phyloP scores from a whole-genome alignment of 2,113 vertebrate species.

The Apistogramma diplotaenia region DNA sequence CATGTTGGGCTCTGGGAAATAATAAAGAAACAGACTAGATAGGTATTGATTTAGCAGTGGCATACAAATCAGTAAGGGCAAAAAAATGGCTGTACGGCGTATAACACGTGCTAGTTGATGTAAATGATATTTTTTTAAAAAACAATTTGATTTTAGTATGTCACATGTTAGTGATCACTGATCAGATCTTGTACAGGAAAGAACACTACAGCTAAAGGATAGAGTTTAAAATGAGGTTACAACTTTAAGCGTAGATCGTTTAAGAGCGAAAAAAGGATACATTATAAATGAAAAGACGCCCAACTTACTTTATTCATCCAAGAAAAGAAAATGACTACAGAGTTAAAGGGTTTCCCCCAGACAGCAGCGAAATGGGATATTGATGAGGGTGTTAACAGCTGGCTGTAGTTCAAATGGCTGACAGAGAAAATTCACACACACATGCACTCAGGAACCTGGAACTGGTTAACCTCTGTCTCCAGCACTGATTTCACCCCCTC shows the following conservation, averaged over 20 bases:
- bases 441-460: conserved; percentile 50
- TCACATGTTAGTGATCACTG: not conserved
- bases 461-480: conserved; percentile 59
- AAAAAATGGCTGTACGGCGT: not conserved
- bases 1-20: not conserved
- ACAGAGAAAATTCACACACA: conserved; percentile 46
- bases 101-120: not conserved
- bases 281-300: not conserved
- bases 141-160: not conserved
- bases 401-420: conserved; percentile 62
- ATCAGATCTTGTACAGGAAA: not conserved
- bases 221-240: not conserved
- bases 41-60: not conserved
- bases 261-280: not conserved
- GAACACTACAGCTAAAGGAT: not conserved
- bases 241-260: not conserved
- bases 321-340: not conserved
- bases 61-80: not conserved
- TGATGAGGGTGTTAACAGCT: conserved; percentile 42
- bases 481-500: conserved; percentile 17
- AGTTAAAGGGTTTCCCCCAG: conserved; percentile 21
- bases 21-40: not conserved
- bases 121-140: not conserved
- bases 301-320: not conserved
- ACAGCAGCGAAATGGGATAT: conserved; percentile 11